phyloP scores from a whole-genome alignment of 1,140 invertebrate genomes.

The Schlechtendalia chinensis region DNA sequence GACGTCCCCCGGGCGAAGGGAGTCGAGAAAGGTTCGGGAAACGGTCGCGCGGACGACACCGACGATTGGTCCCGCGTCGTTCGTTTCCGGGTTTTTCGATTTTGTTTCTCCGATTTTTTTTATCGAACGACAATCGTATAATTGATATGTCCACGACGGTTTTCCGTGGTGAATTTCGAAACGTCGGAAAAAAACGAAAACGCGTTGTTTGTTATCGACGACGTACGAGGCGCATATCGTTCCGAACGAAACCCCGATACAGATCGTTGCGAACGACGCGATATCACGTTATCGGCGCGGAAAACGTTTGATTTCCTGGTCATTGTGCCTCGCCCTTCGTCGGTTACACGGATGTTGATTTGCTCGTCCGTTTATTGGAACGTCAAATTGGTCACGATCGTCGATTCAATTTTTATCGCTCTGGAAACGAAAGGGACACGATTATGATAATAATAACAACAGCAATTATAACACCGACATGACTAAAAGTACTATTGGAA shows the following conservation, averaged over 20 bases:
- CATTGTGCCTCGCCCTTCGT: neutral
- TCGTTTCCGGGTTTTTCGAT: too few species aligned
- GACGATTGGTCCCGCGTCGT: neutral
- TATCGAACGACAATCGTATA: too few species aligned
- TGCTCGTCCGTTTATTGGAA: slow-evolving; percentile 13
- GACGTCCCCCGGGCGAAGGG: too few species aligned
- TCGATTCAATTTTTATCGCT: neutral
- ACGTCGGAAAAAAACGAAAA: too few species aligned
- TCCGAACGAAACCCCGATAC: neutral
- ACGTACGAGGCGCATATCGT: too few species aligned
- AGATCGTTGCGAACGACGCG: neutral
- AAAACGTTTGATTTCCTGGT: slow-evolving; percentile 15
- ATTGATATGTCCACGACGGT: too few species aligned
- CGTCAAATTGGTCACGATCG: slow-evolving; percentile 30
- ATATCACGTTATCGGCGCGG: neutral
- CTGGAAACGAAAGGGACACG: neutral
- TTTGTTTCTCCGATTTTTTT: too few species aligned
- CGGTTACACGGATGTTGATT: slow-evolving; percentile 17
- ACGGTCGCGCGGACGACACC: too few species aligned
- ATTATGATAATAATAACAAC: neutral
- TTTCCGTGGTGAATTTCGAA: too few species aligned
- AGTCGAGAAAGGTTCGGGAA: too few species aligned
- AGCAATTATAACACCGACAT: neutral
- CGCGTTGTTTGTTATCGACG: too few species aligned
- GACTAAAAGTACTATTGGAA: neutral